These are phyloP conservation scores for Portunus trituberculatus DNA, from an alignment of 1,140 invertebrate species.

Conservation along the genomic window DNA sequence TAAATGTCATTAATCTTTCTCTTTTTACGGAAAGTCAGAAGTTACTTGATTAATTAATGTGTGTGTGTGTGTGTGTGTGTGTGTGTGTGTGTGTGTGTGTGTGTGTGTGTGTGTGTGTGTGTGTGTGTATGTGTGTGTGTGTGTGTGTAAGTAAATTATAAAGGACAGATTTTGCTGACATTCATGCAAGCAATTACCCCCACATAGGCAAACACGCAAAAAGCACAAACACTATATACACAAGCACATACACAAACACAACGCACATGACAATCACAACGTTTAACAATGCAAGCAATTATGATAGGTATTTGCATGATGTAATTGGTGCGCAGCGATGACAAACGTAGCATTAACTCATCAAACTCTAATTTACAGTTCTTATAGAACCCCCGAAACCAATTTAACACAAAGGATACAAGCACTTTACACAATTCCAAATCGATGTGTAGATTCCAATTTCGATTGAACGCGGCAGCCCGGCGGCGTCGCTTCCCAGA, in stretches of 20 bases:
- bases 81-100: constrained; percentile 44
- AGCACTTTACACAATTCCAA: constrained; percentile 47
- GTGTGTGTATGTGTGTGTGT: constrained; percentile 32
- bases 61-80: constrained; percentile 11
- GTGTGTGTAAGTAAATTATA: constrained; percentile 26
- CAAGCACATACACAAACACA: neutral
- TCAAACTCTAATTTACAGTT: constrained; percentile 63
- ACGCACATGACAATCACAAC: constrained; percentile 48
- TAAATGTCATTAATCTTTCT: constrained; percentile 24
- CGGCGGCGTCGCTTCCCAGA: neutral
- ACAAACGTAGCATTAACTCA: constrained; percentile 65
- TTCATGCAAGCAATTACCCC: neutral
- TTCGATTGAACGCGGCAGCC: neutral
- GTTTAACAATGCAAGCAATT: constrained; percentile 71
- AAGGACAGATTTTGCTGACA: neutral
- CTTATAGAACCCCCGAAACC: constrained; percentile 49
- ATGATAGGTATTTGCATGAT: constrained; percentile 69
- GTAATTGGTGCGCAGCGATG: constrained; percentile 58
- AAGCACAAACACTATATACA: constrained; percentile 27
- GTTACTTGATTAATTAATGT: neutral
- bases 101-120: constrained; percentile 31
- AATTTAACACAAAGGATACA: constrained; percentile 51
- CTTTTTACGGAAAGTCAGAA: constrained; percentile 11
- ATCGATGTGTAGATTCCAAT: constrained; percentile 48
- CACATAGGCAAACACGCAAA: neutral